These are phyloP conservation scores for Bucorvus abyssinicus DNA, from an alignment of 2,797 vertebrate species.

Conservation along the genomic window DNA sequence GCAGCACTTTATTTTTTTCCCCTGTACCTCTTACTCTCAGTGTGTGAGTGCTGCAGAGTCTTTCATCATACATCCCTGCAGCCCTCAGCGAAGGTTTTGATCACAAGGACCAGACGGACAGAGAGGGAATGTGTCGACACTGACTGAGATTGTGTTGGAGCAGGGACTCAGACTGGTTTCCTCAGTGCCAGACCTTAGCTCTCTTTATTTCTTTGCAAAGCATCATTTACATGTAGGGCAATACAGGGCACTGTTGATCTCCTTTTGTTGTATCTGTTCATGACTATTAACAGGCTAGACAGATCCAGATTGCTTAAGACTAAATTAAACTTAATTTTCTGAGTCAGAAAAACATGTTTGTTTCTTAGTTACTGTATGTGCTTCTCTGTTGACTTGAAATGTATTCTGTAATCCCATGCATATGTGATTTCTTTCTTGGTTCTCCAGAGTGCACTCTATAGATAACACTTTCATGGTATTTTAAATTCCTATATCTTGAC, in stretches of 20 bases:
- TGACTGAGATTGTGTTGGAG: background rate
- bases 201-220: background rate
- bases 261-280: background rate
- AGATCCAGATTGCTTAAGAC: constrained; percentile 30
- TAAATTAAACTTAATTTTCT: constrained; percentile 59
- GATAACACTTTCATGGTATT: constrained; percentile 71
- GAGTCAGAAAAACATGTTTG: constrained; percentile 62
- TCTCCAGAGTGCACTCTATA: constrained; percentile 62
- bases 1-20: background rate
- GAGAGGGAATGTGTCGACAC: background rate
- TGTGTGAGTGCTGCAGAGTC: background rate
- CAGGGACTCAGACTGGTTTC: background rate
- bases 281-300: background rate
- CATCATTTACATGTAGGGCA: background rate
- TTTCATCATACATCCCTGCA: background rate
- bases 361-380: constrained; percentile 64
- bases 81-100: background rate
- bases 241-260: background rate
- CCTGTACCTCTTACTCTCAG: background rate
- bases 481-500: constrained; percentile 70
- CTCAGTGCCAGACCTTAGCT: background rate
- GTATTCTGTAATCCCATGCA: constrained; percentile 66
- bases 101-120: background rate
- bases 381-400: constrained; percentile 61
- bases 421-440: constrained; percentile 69